Percentiles rank a stretch among this genome's conserved stretches.
Evolutionary conservation across 2,888 invertebrate genomes (phyloP).

Genomic region (Encarsia formosa): DNA sequence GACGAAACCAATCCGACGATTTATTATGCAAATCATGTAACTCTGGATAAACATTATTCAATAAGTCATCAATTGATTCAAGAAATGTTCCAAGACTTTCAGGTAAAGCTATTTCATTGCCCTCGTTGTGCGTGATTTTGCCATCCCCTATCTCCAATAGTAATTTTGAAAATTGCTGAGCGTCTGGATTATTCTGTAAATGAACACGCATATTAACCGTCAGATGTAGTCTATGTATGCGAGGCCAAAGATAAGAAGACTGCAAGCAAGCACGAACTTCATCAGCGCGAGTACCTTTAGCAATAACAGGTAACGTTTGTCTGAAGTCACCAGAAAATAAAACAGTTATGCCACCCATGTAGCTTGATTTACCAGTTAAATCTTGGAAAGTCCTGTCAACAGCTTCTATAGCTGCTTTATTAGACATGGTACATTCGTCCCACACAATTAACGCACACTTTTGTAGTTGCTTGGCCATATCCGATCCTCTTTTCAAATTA

Average conservation of each 20-base stretch:
- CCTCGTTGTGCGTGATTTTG: too few species aligned
- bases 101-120: too few species aligned
- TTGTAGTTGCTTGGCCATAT: constrained; percentile 29
- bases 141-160: constrained; percentile 28
- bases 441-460: constrained; percentile 39
- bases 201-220: constrained; percentile 23
- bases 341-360: constrained; percentile 31
- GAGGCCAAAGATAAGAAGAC: constrained; percentile 21
- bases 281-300: constrained; percentile 31
- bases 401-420: constrained; percentile 40
- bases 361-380: constrained; percentile 15
- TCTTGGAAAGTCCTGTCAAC: constrained; percentile 32
- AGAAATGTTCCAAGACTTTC: too few species aligned
- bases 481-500: too few species aligned
- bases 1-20: background rate
- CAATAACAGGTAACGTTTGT: constrained; percentile 36
- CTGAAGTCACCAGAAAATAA: constrained; percentile 36
- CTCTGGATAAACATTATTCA: background rate
- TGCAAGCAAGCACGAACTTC: constrained; percentile 33
- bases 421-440: constrained; percentile 48
- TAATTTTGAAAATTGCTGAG: constrained; percentile 21
- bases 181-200: constrained; percentile 11
- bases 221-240: constrained; percentile 23
- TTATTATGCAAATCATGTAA: background rate
- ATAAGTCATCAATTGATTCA: too few species aligned